phyloP scores from a whole-genome alignment of 1,140 invertebrate species.

The Plectrocnemia conspersa region DNA sequence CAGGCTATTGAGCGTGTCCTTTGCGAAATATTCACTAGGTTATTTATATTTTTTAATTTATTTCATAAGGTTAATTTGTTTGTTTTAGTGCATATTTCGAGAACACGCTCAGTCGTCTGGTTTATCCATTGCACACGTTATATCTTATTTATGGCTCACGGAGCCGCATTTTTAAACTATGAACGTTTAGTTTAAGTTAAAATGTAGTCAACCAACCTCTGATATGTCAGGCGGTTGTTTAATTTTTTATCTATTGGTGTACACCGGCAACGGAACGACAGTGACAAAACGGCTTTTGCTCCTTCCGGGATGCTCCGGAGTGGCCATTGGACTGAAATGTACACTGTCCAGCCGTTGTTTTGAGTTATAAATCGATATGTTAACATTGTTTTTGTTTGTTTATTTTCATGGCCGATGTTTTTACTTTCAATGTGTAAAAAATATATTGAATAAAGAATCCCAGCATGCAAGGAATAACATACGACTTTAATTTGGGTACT shows the following conservation, averaged over 20 bases:
- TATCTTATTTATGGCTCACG: constrained; percentile 16
- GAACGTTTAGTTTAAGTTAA: constrained; percentile 4
- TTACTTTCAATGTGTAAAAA: constrained; percentile 32
- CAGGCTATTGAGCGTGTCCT: constrained; percentile 5
- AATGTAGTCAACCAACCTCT: background rate
- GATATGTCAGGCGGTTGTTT: too few species aligned
- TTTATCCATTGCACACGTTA: constrained; percentile 34
- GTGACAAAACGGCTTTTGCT: background rate
- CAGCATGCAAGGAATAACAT: constrained; percentile 36
- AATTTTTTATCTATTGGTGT: constrained; percentile 4
- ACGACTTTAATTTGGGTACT: too few species aligned
- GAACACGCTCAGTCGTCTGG: constrained; percentile 24
- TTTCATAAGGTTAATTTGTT: constrained; percentile 15
- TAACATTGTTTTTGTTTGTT: constrained; percentile 34
- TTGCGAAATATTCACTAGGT: constrained; percentile 16
- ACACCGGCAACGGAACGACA: background rate
- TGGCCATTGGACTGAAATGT: constrained; percentile 1
- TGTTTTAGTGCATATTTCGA: constrained; percentile 30
- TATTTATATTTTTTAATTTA: constrained; percentile 10
- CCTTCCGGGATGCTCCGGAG: constrained; percentile 7
- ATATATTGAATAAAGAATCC: constrained; percentile 34
- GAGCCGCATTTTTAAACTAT: constrained; percentile 14
- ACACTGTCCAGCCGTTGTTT: background rate
- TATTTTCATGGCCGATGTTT: constrained; percentile 29
- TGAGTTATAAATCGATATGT: constrained; percentile 29